Evolutionary conservation across 2,113 vertebrate species (phyloP).

Genomic region (Erythrocebus patas): DNA sequence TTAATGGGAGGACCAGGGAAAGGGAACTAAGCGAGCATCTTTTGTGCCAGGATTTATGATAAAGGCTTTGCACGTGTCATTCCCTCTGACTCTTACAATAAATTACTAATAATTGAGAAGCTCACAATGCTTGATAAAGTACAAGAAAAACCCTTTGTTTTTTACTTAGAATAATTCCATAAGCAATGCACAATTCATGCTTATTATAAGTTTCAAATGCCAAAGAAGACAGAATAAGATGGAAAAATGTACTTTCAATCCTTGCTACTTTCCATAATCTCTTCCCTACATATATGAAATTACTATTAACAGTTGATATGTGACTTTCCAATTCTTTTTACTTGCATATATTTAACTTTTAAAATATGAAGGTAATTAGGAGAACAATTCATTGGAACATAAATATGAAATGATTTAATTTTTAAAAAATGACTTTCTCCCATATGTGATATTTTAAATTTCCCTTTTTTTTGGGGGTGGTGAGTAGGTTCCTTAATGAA

Average conservation of each 20-base stretch:
- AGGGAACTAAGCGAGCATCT: background rate
- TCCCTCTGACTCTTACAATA: background rate
- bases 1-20: background rate
- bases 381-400: background rate
- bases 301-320: background rate
- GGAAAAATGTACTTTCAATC: background rate
- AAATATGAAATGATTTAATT: background rate
- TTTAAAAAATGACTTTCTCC: background rate
- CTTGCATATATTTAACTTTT: slow-evolving; percentile 2
- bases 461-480: background rate
- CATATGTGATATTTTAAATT: background rate
- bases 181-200: background rate
- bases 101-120: background rate
- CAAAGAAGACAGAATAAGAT: background rate
- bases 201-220: background rate
- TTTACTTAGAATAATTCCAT: background rate
- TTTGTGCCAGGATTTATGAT: background rate
- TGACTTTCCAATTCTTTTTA: background rate
- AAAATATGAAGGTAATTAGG: background rate
- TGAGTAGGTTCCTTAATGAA: background rate
- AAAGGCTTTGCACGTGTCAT: background rate
- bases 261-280: background rate
- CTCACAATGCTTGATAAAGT: background rate
- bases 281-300: background rate
- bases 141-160: background rate